Evolutionary conservation across 2,888 invertebrate species (phyloP).

Genomic region (Macrophya annulata): DNA sequence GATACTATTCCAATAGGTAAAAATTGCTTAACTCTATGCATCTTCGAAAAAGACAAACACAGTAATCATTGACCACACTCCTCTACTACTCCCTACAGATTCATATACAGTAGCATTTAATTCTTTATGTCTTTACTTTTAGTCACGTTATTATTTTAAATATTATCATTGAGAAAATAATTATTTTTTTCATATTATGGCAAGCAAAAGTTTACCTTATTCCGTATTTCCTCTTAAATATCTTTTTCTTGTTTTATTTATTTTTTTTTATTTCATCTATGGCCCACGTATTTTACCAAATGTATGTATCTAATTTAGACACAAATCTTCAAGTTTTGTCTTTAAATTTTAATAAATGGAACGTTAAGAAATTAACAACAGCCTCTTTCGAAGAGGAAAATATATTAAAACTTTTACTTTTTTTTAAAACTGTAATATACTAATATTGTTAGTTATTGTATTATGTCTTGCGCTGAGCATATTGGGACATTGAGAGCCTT

Average conservation of each 20-base stretch:
- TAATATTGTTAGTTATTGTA: conserved; percentile 66
- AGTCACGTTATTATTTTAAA: conserved; percentile 68
- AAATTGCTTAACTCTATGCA: conserved; percentile 65
- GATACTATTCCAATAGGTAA: conserved; percentile 15
- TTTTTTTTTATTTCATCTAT: conserved; percentile 31
- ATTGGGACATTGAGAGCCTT: conserved; percentile 65
- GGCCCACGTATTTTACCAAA: conserved; percentile 65
- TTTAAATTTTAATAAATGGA: conserved; percentile 49
- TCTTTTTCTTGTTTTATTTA: conserved; percentile 60
- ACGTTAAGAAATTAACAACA: conserved; percentile 48
- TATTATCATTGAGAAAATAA: conserved; percentile 78
- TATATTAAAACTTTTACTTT: conserved; percentile 52
- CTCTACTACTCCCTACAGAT: conserved; percentile 68
- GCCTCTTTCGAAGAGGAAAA: conserved; percentile 50
- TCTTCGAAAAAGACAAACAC: conserved; percentile 65
- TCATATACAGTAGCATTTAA: conserved; percentile 61
- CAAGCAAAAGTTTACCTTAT: conserved; percentile 67
- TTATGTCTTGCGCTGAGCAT: conserved; percentile 66
- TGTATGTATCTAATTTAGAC: conserved; percentile 68
- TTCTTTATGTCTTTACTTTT: conserved; percentile 67
- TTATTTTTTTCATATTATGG: conserved; percentile 70
- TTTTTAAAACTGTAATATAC: conserved; percentile 48
- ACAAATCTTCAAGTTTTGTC: conserved; percentile 58
- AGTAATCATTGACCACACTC: conserved; percentile 65
- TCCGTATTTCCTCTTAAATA: conserved; percentile 66